phyloP scores from a whole-genome alignment of 2,113 vertebrate species.

The Centropus unirufus region DNA sequence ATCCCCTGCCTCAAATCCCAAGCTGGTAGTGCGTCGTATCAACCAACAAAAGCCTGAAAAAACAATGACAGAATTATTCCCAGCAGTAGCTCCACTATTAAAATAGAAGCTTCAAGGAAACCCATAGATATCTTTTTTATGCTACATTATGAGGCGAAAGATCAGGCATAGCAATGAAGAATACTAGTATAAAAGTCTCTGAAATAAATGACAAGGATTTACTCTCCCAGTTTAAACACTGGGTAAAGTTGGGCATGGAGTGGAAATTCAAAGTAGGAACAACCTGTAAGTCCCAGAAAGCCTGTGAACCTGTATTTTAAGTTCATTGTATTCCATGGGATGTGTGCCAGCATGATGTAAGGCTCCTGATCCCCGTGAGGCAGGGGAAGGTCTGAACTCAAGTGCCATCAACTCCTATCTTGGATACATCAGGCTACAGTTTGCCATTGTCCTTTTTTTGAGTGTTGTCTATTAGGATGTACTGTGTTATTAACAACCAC shows the following conservation, averaged over 20 bases:
- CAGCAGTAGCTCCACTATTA: not conserved
- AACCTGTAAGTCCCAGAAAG: not conserved
- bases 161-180: not conserved
- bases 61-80: not conserved
- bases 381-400: not conserved
- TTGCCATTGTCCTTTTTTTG: not conserved
- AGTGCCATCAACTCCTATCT: fast-evolving
- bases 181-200: not conserved
- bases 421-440: not conserved
- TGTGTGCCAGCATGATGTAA: fast-evolving
- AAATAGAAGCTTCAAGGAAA: not conserved
- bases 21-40: not conserved
- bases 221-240: not conserved
- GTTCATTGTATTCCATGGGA: too few species aligned
- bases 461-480: too few species aligned
- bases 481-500: not conserved
- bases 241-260: not conserved
- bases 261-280: not conserved
- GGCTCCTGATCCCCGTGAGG: too few species aligned
- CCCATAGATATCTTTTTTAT: not conserved
- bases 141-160: not conserved
- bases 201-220: not conserved
- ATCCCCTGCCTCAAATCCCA: not conserved
- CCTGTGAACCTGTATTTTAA: not conserved
- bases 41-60: not conserved